Conservation (phyloP, 2,888 invertebrate genomes). For the Polyommatus iphigenia region DNA sequence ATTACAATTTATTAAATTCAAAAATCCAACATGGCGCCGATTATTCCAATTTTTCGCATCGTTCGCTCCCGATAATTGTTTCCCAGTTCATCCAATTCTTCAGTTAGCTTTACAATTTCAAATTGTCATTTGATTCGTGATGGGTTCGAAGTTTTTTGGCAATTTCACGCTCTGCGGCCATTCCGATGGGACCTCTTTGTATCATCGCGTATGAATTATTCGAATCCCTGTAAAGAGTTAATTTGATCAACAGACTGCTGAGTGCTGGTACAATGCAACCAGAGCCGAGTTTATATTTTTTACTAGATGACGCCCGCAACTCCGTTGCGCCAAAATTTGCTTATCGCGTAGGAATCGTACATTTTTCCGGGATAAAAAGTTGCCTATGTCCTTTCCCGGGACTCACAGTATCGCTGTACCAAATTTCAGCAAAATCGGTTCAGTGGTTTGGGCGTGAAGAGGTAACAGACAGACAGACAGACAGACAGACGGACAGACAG, state of each 20-base stretch:
- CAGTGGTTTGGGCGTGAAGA: too few species aligned
- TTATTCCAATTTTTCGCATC: slow-evolving; percentile 72
- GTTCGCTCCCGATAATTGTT: slow-evolving; percentile 68
- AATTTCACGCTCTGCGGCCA: slow-evolving; percentile 71
- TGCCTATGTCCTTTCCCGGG: too few species aligned
- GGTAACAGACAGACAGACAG: too few species aligned
- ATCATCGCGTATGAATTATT: slow-evolving; percentile 32
- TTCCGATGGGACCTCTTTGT: slow-evolving; percentile 56
- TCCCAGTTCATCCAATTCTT: slow-evolving; percentile 69
- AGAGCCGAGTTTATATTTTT: too few species aligned
- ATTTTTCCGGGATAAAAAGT: too few species aligned
- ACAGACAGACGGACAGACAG: too few species aligned
- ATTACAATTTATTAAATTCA: slow-evolving; percentile 64
- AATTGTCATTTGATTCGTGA: slow-evolving; percentile 78
- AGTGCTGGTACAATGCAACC: not conserved
- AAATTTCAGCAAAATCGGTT: too few species aligned
- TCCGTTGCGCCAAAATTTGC: too few species aligned
- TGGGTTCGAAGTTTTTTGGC: slow-evolving; percentile 75
- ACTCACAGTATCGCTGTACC: too few species aligned
- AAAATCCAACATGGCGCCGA: slow-evolving; percentile 61
- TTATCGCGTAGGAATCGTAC: too few species aligned
- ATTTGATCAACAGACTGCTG: not conserved
- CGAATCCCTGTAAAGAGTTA: not conserved
- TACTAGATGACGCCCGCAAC: too few species aligned
- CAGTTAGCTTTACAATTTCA: slow-evolving; percentile 76